phyloP scores from a whole-genome alignment of 2,113 vertebrate species.

The Pipa parva region DNA sequence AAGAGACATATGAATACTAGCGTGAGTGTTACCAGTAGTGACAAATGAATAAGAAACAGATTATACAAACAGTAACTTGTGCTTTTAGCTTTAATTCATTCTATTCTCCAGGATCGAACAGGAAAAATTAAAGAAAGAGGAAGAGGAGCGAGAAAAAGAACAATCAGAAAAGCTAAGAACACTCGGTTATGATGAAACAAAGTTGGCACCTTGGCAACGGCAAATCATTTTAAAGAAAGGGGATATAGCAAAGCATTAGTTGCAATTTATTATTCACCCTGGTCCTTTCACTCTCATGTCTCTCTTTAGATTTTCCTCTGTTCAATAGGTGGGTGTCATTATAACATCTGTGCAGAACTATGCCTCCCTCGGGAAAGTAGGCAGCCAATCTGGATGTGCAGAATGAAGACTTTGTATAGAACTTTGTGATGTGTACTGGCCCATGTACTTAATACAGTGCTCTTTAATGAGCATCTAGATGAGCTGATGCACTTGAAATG shows the following conservation, averaged over 20 bases:
- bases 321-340: constrained; percentile 31
- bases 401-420: not conserved
- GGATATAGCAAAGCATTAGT: constrained; percentile 85
- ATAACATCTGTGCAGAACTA: constrained; percentile 9
- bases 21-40: too few species aligned
- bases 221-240: constrained; percentile 97
- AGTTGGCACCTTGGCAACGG: constrained; percentile 93
- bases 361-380: not conserved
- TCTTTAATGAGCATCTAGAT: too few species aligned
- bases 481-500: too few species aligned
- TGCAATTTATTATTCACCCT: constrained; percentile 38
- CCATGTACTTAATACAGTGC: too few species aligned
- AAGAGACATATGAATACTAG: too few species aligned
- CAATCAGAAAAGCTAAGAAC: constrained; percentile 88
- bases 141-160: constrained; percentile 76
- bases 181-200: constrained; percentile 91
- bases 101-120: constrained; percentile 74
- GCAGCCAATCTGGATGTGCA: not conserved
- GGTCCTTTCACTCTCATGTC: constrained; percentile 18
- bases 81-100: not conserved
- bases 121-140: constrained; percentile 71
- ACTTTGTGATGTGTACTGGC: too few species aligned
- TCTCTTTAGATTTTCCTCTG: constrained; percentile 31
- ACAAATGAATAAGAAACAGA: too few species aligned
- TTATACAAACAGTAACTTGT: too few species aligned